Evolutionary conservation across 2,797 vertebrate genomes (phyloP).

Genomic region (Ceyx erithaca): DNA sequence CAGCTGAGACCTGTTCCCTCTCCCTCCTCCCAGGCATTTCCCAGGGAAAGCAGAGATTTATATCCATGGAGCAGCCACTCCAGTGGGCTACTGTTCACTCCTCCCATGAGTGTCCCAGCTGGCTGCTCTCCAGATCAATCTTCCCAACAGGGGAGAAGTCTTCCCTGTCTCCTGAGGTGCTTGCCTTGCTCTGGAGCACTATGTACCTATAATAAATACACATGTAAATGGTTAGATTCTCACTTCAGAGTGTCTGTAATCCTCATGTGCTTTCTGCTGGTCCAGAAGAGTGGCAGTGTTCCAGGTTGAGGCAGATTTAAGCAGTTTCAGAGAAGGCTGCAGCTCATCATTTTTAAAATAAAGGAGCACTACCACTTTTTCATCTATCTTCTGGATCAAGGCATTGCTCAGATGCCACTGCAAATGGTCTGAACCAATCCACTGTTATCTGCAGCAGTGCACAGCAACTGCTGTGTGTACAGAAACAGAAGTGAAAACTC

Average conservation of each 20-base stretch:
- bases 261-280: neutral
- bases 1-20: neutral
- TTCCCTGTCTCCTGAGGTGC: neutral
- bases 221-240: neutral
- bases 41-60: constrained; percentile 33
- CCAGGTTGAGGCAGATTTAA: neutral
- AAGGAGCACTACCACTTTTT: neutral
- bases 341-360: neutral
- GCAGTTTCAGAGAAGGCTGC: neutral
- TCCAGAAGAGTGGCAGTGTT: neutral
- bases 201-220: neutral
- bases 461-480: neutral
- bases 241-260: fast-evolving
- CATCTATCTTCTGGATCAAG: neutral
- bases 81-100: neutral
- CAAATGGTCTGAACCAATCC: neutral
- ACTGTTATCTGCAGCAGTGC: neutral
- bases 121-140: constrained; percentile 24
- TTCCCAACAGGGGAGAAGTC: neutral
- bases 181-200: neutral
- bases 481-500: neutral
- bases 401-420: neutral
- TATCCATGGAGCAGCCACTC: neutral
- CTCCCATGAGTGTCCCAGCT: neutral
- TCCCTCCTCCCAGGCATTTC: neutral